phyloP scores from a whole-genome alignment of 2,113 vertebrate genomes.

The Anhinga anhinga region DNA sequence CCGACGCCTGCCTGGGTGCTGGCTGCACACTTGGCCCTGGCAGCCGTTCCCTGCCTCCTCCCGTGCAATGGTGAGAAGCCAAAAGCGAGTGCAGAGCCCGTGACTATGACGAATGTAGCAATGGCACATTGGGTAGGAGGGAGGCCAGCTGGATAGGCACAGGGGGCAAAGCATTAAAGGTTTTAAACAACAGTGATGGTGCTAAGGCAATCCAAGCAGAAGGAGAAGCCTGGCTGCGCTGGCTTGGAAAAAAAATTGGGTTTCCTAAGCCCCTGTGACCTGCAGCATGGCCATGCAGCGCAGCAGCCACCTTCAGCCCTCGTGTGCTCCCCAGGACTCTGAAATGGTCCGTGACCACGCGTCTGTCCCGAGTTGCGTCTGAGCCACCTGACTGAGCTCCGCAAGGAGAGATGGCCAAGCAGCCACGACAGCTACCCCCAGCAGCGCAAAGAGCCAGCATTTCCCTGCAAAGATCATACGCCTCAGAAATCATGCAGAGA shows the following conservation, averaged over 20 bases:
- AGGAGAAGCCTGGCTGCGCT: background rate
- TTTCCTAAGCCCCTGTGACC: background rate
- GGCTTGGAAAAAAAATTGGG: background rate
- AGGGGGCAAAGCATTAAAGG: background rate
- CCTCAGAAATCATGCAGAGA: background rate
- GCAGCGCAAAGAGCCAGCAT: background rate
- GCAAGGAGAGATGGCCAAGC: background rate
- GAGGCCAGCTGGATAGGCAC: background rate
- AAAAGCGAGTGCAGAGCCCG: background rate
- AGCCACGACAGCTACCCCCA: background rate
- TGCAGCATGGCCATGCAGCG: background rate
- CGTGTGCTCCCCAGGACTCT: background rate
- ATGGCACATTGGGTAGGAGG: background rate
- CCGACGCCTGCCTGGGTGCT: background rate
- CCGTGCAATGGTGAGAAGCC: fast-evolving
- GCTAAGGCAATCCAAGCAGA: background rate
- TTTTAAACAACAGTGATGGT: background rate
- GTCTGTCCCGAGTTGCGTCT: background rate
- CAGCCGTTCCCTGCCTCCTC: background rate
- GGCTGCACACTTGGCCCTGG: background rate
- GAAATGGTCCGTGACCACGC: fast-evolving
- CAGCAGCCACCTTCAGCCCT: background rate
- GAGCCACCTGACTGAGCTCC: background rate
- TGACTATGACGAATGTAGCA: fast-evolving
- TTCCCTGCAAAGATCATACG: background rate